phyloP scores from a whole-genome alignment of 2,797 vertebrate genomes.

The Brachymystax lenok region DNA sequence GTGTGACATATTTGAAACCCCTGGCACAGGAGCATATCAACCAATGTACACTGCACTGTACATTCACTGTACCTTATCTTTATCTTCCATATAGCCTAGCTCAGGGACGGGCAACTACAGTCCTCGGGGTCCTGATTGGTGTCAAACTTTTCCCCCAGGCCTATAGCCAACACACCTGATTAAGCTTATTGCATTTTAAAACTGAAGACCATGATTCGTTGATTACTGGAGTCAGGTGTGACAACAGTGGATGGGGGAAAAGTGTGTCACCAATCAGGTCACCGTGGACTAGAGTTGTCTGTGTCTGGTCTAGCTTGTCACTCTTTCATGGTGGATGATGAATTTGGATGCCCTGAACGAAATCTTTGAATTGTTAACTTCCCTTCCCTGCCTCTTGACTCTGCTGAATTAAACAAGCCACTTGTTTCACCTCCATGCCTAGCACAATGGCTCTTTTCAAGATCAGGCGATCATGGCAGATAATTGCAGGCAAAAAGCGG shows the following conservation, averaged over 20 bases:
- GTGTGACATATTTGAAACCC: constrained; percentile 11
- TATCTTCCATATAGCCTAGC: constrained; percentile 16
- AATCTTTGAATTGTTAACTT: constrained; percentile 43
- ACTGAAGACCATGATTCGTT: too few relatives aligned
- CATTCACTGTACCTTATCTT: constrained; percentile 11
- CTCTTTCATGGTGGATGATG: constrained; percentile 31
- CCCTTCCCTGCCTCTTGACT: constrained; percentile 38
- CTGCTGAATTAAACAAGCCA: constrained; percentile 25
- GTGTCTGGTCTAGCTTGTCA: background rate
- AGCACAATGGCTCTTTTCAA: constrained; percentile 22
- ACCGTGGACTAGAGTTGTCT: too few relatives aligned
- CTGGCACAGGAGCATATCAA: constrained; percentile 20
- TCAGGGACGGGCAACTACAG: too few relatives aligned
- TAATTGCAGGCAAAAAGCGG: constrained; percentile 42
- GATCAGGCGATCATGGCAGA: constrained; percentile 43
- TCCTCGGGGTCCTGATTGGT: too few relatives aligned
- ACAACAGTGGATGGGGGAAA: too few relatives aligned
- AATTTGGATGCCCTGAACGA: constrained; percentile 15
- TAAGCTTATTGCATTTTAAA: too few relatives aligned
- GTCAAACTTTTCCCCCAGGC: too few relatives aligned
- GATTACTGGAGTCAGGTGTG: too few relatives aligned
- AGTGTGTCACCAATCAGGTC: too few relatives aligned
- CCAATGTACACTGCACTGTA: background rate
- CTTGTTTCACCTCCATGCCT: constrained; percentile 27
- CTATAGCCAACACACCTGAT: too few relatives aligned